Percentiles rank a stretch among this genome's conserved stretches.
Conservation (phyloP, 2,888 invertebrate species). For the Nasonia oneida region DNA sequence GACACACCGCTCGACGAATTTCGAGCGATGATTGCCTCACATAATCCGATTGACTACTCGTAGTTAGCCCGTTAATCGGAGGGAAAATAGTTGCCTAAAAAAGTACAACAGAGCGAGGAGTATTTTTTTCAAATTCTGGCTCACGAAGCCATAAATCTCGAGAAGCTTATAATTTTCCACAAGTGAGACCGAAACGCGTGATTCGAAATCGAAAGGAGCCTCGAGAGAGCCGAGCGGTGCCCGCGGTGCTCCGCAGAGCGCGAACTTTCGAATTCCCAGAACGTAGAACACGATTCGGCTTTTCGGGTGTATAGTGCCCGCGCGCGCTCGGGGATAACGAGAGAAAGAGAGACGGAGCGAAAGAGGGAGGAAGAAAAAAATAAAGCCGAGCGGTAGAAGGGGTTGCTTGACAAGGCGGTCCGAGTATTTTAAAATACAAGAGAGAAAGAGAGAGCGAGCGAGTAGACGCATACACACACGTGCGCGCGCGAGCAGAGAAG, state of each 20-base stretch:
- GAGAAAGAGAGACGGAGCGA: neutral
- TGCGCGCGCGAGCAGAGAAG: slow-evolving; percentile 13
- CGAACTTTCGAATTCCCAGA: slow-evolving; percentile 60
- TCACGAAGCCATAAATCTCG: slow-evolving; percentile 50
- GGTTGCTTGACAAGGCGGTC: slow-evolving; percentile 62
- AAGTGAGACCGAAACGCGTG: slow-evolving; percentile 56
- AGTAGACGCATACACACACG: neutral
- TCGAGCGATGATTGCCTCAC: too few species aligned
- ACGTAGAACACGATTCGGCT: slow-evolving; percentile 60
- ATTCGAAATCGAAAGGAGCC: slow-evolving; percentile 59
- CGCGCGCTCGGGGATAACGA: neutral
- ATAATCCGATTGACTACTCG: neutral
- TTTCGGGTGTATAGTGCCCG: slow-evolving; percentile 45
- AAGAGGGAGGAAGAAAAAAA: neutral
- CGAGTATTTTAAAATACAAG: slow-evolving; percentile 63
- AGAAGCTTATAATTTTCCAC: slow-evolving; percentile 59
- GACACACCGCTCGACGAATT: too few species aligned
- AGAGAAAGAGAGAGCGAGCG: slow-evolving; percentile 51
- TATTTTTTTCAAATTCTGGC: slow-evolving; percentile 6
- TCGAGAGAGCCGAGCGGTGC: slow-evolving; percentile 26
- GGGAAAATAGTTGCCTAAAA: neutral
- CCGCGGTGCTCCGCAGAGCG: slow-evolving; percentile 54
- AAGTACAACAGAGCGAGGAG: neutral
- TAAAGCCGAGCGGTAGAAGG: slow-evolving; percentile 39
- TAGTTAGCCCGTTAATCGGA: neutral